phyloP scores from a whole-genome alignment of 2,888 invertebrate species.

The Thymelicus acteon region DNA sequence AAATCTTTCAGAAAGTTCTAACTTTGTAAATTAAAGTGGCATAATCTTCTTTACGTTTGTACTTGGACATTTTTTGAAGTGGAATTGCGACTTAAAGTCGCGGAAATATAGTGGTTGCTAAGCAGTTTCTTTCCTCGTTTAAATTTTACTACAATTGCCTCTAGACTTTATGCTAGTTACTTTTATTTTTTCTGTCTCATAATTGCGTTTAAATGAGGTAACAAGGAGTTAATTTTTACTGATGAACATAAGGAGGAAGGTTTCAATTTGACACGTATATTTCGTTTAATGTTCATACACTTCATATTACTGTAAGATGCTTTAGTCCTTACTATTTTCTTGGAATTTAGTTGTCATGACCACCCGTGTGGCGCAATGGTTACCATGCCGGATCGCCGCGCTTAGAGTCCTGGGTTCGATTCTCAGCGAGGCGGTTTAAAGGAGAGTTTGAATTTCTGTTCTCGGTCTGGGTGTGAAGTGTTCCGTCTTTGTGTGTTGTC shows the following conservation, averaged over 20 bases:
- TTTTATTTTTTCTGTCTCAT: background rate
- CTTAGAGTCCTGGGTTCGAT: too few species aligned
- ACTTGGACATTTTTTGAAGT: background rate
- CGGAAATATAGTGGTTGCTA: background rate
- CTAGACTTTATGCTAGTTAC: background rate
- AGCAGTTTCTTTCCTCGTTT: background rate
- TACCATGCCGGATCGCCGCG: too few species aligned
- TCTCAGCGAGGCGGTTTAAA: too few species aligned
- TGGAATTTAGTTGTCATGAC: too few species aligned
- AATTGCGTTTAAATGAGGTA: background rate
- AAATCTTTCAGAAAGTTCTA: too few species aligned
- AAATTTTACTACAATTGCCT: background rate
- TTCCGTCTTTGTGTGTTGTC: too few species aligned
- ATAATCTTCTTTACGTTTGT: background rate
- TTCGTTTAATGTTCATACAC: background rate
- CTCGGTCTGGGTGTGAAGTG: too few species aligned
- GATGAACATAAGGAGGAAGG: too few species aligned
- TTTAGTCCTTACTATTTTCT: background rate
- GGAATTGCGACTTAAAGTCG: background rate
- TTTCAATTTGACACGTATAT: too few species aligned
- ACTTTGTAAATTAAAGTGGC: background rate
- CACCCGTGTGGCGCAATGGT: too few species aligned
- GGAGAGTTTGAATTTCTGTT: too few species aligned
- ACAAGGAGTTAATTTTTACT: too few species aligned
- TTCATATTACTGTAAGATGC: background rate